A percentile compares a stretch with the other conserved stretches of the same genome.
phyloP scores from a whole-genome alignment of 2,113 vertebrate species.

The Edolisoma coerulescens region DNA sequence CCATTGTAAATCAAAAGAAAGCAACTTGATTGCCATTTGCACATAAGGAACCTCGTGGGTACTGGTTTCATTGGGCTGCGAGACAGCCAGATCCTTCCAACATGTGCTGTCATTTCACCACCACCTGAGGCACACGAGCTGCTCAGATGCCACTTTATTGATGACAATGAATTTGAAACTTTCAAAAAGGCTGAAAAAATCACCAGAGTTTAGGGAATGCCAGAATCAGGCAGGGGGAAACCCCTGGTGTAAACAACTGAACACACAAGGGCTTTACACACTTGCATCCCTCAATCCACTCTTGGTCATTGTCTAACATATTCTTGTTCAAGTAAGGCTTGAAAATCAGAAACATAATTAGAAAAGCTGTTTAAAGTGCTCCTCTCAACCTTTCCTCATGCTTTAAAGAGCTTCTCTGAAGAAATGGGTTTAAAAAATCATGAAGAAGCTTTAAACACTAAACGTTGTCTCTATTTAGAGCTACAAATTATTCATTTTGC shows the following conservation, averaged over 20 bases:
- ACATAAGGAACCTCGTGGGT: background rate
- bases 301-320: background rate
- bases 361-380: background rate
- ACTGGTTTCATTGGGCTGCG: background rate
- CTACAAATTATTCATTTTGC: background rate
- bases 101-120: background rate
- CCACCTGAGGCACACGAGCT: accelerated
- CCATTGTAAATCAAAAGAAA: background rate
- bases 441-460: background rate
- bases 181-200: background rate
- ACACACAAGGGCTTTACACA: background rate
- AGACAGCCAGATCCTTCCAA: background rate
- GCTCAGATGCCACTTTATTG: background rate
- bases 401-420: background rate
- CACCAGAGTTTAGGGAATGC: background rate
- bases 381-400: background rate
- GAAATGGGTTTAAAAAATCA: background rate
- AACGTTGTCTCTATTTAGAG: background rate
- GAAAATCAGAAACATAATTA: background rate
- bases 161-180: background rate
- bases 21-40: background rate
- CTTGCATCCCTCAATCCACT: background rate
- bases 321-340: background rate
- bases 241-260: background rate
- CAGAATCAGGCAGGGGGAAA: background rate